phyloP scores from a whole-genome alignment of 2,113 vertebrate genomes.

The Podarcis muralis region DNA sequence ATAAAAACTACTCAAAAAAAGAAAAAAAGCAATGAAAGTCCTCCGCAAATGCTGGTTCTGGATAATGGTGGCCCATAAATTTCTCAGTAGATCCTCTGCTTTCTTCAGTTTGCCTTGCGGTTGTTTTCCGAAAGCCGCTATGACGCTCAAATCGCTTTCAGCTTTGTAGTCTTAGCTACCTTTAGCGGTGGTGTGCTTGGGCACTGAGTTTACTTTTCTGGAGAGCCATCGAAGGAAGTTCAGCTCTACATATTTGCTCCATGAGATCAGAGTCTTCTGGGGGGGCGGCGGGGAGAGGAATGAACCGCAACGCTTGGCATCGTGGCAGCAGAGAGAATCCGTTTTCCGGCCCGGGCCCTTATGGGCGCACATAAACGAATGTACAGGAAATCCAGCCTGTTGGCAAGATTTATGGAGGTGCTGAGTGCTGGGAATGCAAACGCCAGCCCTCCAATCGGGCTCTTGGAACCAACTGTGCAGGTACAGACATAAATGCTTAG shows the following conservation, averaged over 20 bases:
- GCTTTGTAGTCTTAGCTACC: too few species aligned
- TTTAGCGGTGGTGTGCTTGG: too few species aligned
- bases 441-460: background rate
- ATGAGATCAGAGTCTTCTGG: background rate
- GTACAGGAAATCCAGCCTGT: background rate
- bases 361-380: fast-evolving
- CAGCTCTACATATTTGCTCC: background rate
- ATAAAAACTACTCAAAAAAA: too few species aligned
- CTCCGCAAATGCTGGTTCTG: too few species aligned
- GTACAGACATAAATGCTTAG: background rate
- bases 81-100: too few species aligned
- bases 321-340: constrained; percentile 31
- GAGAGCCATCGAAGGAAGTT: background rate
- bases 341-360: background rate
- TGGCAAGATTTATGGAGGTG: background rate
- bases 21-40: too few species aligned
- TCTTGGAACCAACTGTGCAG: background rate
- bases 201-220: background rate
- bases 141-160: too few species aligned
- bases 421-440: constrained; percentile 15
- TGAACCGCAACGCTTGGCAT: background rate
- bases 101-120: too few species aligned
- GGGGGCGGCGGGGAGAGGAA: background rate
- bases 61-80: too few species aligned
- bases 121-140: too few species aligned